A percentile compares a stretch with the other conserved stretches of the same genome.
Evolutionary conservation across 2,113 vertebrate species (phyloP).

Genomic region (Megaceryle maxima): DNA sequence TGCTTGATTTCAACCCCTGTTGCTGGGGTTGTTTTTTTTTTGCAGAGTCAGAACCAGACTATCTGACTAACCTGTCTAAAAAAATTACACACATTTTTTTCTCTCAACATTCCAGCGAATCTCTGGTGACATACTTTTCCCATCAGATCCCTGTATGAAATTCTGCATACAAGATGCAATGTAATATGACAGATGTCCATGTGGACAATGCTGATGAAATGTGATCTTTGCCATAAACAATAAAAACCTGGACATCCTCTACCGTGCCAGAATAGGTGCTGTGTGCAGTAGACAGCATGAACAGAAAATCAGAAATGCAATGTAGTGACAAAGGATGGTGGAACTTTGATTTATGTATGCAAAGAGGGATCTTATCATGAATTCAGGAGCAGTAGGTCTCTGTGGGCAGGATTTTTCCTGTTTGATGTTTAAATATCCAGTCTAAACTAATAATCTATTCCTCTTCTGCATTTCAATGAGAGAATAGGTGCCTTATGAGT

Average conservation of each 20-base stretch:
- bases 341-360: background rate
- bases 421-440: background rate
- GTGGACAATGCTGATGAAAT: background rate
- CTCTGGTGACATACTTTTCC: background rate
- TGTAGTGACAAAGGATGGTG: background rate
- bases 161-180: background rate
- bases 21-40: background rate
- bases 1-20: background rate
- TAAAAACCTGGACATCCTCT: background rate
- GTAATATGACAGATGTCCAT: background rate
- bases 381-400: background rate
- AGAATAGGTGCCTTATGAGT: background rate
- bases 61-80: background rate
- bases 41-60: background rate
- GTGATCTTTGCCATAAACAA: constrained; percentile 10
- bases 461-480: background rate
- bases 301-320: background rate
- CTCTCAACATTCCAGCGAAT: background rate
- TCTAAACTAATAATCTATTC: background rate
- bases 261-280: background rate
- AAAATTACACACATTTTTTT: background rate
- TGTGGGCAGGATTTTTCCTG: background rate
- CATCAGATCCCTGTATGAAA: background rate
- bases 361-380: background rate
- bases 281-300: background rate